Base-by-base conservation (phyloP, 1,140 invertebrate species). In the Pogonognathellus flavescens region DNA sequence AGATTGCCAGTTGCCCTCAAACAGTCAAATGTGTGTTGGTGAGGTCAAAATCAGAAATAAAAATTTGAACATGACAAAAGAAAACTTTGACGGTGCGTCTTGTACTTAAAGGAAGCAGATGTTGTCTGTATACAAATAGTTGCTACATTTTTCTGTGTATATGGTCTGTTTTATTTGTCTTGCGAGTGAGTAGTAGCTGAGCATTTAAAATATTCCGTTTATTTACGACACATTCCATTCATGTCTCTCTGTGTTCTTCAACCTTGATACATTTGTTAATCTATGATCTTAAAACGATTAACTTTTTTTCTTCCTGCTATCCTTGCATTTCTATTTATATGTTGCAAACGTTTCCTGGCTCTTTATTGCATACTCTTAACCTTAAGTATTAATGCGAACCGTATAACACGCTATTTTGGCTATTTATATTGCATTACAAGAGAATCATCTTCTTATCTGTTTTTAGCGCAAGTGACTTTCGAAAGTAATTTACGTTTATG, bases 11-110 rank as follows among this genome's bases (percentile, higher is more conserved):
- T 76, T 76, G 70, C 70, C 70, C 70, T 49, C 31, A 76, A 76
- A 76, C 70, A 76, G 70, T n/a, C 16, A 50, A 76, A 76, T 76
- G 70, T 76, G 49, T 41, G 49, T 76, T 76, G 70, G 70, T 49
- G 13, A 18, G 70, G 70, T 76, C 70, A 76, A 76, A 72, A 76
- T 76, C 31, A 76, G 70, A 76, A 76, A 76, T 76, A 76, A 76
- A 76, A 76, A 76, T 76, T 31, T 31, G 70, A 72, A 76, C 70
- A 76, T 76, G 70, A 76, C 70, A 76, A 31, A 50, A 49, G 70
- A 76, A 41, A 41, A 41, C 2, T 41, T 41, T 41, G 31, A 18
- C 70, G 70, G 25, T 76, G 70, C 25, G n/a, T 60, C 18, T 60
- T 20, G 25, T 57, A 57, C 66, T 18, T 76, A 76, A 7, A n/a